phyloP scores from a whole-genome alignment of 2,888 invertebrate genomes.

The Tigriopus californicus region DNA sequence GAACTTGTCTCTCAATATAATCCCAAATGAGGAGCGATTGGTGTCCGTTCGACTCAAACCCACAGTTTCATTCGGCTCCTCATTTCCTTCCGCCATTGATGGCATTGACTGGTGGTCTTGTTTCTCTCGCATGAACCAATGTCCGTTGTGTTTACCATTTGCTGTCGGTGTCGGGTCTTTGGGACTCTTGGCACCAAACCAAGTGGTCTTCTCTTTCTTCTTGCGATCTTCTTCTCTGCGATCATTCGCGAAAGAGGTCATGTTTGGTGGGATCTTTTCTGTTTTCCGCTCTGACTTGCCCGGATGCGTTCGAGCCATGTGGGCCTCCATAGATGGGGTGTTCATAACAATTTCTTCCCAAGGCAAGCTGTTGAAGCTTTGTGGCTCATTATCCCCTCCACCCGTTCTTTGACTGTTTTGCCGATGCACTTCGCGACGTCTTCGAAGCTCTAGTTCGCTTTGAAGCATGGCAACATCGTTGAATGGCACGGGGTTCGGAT shows the following conservation, averaged over 20 bases:
- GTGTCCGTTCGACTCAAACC: not conserved
- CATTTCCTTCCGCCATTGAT: not conserved
- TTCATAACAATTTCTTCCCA: not conserved
- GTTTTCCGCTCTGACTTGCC: not conserved
- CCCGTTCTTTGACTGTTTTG: constrained; percentile 11
- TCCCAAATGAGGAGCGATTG: constrained; percentile 7
- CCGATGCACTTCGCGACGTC: constrained; percentile 2
- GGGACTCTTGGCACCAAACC: not conserved
- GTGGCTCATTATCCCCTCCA: not conserved
- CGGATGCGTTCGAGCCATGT: not conserved
- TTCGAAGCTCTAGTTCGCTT: not conserved
- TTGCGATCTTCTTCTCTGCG: not conserved
- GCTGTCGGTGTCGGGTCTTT: not conserved
- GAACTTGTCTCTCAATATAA: constrained; percentile 10
- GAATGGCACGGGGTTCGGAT: not conserved
- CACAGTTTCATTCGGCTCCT: not conserved
- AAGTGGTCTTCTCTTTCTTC: not conserved
- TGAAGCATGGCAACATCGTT: constrained; percentile 5
- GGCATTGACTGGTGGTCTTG: not conserved
- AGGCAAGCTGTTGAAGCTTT: not conserved
- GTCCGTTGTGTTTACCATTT: not conserved
- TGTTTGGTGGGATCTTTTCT: not conserved
- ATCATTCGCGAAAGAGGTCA: not conserved
- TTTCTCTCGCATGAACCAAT: not conserved
- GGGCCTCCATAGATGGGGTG: too few species aligned